Conservation (phyloP, 1,140 invertebrate species). For the Drosophila micromelanica region DNA sequence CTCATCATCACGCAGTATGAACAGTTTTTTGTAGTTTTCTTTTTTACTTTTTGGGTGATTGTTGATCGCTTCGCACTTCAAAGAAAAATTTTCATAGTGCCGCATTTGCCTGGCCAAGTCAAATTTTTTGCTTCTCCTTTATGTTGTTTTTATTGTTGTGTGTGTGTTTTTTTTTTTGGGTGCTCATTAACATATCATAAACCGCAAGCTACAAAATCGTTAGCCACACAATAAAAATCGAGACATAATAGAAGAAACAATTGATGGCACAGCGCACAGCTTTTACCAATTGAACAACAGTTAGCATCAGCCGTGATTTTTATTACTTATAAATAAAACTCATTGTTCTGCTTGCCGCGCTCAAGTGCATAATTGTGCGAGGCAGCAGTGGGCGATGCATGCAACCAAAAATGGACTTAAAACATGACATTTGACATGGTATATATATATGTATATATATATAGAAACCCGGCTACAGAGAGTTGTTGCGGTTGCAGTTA, state of each 20-base stretch:
- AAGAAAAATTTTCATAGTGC: conserved; percentile 39
- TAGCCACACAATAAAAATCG: conserved; percentile 17
- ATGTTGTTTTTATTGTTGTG: conserved; percentile 1
- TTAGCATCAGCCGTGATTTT: conserved; percentile 8
- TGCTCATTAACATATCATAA: conserved; percentile 82
- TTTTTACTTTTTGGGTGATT: conserved; percentile 20
- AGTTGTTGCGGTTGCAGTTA: not conserved
- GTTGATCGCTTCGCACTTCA: conserved; percentile 47
- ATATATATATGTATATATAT: not conserved
- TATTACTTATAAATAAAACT: conserved; percentile 56
- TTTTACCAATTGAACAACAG: conserved; percentile 31
- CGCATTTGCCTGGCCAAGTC: conserved; percentile 24
- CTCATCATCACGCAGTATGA: conserved; percentile 35
- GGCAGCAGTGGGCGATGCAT: conserved; percentile 36
- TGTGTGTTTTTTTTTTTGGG: conserved; percentile 9
- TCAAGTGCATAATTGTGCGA: conserved; percentile 49
- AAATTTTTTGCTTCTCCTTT: conserved; percentile 15
- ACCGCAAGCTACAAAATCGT: conserved; percentile 55
- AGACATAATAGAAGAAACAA: conserved; percentile 36
- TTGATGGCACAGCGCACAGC: conserved; percentile 30
- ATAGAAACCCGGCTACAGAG: too few species aligned
- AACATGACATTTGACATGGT: conserved; percentile 74
- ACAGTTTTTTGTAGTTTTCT: conserved; percentile 5
- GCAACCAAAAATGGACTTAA: conserved; percentile 25
- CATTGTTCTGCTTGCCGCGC: conserved; percentile 54